Evolutionary conservation across 2,113 vertebrate genomes (phyloP).

Genomic region (Cochlearius cochlearius): DNA sequence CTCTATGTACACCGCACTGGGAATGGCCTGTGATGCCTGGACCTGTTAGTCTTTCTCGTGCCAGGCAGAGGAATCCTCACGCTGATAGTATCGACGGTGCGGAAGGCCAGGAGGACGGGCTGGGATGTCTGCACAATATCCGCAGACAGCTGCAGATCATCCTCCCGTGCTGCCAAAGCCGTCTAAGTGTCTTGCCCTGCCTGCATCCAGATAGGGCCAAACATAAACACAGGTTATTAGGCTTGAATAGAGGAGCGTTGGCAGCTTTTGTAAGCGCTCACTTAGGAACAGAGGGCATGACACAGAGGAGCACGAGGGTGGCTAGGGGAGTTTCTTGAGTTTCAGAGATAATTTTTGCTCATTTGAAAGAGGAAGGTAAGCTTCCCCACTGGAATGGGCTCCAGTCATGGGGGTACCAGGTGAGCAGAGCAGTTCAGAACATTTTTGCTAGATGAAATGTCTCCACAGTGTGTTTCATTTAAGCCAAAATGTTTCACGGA

Average conservation of each 20-base stretch:
- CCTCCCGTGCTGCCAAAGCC: rapidly evolving
- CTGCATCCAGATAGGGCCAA: not conserved
- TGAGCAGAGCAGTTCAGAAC: not conserved
- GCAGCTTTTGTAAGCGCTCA: not conserved
- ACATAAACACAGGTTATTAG: not conserved
- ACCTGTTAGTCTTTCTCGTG: not conserved
- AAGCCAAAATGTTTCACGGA: not conserved
- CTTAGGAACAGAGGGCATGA: not conserved
- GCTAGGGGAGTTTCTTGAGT: not conserved
- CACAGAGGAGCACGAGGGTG: not conserved
- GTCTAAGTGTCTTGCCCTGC: not conserved
- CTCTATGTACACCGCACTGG: not conserved
- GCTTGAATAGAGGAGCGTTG: not conserved
- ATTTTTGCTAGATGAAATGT: not conserved
- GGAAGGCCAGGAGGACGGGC: not conserved
- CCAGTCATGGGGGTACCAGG: not conserved
- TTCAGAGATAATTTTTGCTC: not conserved
- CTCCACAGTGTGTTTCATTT: not conserved
- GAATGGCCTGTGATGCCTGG: not conserved
- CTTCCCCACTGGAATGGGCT: not conserved
- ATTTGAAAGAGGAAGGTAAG: not conserved
- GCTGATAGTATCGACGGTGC: not conserved
- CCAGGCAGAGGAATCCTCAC: not conserved
- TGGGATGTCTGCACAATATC: not conserved
- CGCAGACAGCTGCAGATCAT: not conserved